phyloP scores from a whole-genome alignment of 2,797 vertebrate genomes.

The Neomorphus geoffroyi region DNA sequence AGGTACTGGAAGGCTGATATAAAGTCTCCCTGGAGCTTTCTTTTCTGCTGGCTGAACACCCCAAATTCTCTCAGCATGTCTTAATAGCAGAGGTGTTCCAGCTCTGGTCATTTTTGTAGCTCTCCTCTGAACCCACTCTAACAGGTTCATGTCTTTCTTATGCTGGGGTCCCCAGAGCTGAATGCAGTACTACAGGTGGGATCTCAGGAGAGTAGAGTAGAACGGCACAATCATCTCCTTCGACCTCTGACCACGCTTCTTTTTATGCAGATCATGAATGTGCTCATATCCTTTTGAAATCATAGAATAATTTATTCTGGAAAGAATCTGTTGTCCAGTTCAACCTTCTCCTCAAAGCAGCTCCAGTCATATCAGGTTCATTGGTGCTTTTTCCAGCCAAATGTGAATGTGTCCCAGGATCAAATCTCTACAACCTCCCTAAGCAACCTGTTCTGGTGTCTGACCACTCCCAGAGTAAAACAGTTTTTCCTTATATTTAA shows the following conservation, averaged over 20 bases:
- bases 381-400: background rate
- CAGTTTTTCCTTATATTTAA: background rate
- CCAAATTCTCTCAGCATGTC: background rate
- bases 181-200: background rate
- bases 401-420: background rate
- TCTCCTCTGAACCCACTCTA: background rate
- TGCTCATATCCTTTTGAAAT: background rate
- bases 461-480: background rate
- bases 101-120: background rate
- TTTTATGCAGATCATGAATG: background rate
- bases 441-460: background rate
- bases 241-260: accelerated
- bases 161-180: background rate
- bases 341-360: background rate
- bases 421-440: background rate
- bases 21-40: accelerated
- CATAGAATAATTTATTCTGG: background rate
- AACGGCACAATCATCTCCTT: background rate
- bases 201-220: background rate
- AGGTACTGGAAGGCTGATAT: background rate
- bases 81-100: background rate
- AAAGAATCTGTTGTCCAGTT: background rate
- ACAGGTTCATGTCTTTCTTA: background rate
- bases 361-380: background rate
- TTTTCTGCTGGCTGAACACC: background rate